Evolutionary conservation across 2,888 invertebrate species (phyloP), one percentile per base, ranked within the genome.

Genomic region (Operophtera brumata): DNA sequence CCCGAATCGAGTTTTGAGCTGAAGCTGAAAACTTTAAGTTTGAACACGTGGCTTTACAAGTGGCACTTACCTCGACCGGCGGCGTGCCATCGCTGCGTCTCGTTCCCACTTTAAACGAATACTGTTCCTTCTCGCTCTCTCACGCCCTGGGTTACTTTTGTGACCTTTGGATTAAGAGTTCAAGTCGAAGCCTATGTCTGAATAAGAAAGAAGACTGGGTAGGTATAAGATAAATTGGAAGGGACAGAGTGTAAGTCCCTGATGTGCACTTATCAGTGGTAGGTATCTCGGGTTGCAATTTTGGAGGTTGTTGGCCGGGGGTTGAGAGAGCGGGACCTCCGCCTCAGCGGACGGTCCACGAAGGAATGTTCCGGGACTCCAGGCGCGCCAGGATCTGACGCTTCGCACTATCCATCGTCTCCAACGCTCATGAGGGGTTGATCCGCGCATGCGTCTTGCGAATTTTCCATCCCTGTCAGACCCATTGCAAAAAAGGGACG

Each of bases 291-390:
- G 59, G 65, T 67, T 79, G 74, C 75, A 77, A 63, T 64, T 58
- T 61, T 75, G 73, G 68, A 61, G 68, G 67, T 68, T 62, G 63
- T 66, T 64, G 64, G 69, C 70, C 70, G 77, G 82, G 63, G 82
- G 75, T 74, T 86, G 86, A 87, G 86, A 88, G 87, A 87, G 84
- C 82, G 84, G 86, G 86, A 87, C 87, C 86, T 80, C 88, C 88
- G 87, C 83, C 80, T 68, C 75, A 77, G 84, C 82, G 87, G 88
- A 82, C 83, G 87, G 82, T 82, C 88, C 86, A 82, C 81, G 80
- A 79, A 84, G 86, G 86, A 89, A 87, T 90, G 90, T 79, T 70
- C 74, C 73, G 77, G 76, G 73, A 76, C 73, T 78, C 82, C 80
- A 82, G 80, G 75, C 80, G 72, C 78, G 80, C 77, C 83, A 83